Conservation (phyloP, 2,113 vertebrate species). For the Muntiacus muntjak region DNA sequence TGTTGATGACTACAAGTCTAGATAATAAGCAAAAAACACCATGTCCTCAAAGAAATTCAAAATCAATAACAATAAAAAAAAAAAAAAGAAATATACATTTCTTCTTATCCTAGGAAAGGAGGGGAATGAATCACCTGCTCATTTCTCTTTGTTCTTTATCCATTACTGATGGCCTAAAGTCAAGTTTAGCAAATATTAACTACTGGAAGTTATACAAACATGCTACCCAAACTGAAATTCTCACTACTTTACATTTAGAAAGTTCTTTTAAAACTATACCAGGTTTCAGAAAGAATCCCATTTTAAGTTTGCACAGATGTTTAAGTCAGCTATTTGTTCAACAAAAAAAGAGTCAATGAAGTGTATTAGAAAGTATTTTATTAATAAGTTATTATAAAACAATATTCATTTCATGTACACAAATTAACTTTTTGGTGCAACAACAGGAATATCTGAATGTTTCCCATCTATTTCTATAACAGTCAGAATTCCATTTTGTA, state of each 20-base stretch:
- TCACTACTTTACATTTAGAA: conserved; percentile 15
- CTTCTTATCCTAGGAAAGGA: background rate
- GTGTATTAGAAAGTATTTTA: conserved; percentile 51
- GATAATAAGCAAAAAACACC: conserved; percentile 2
- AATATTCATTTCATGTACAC: conserved; percentile 44
- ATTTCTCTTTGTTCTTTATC: conserved; percentile 50
- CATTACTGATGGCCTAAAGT: background rate
- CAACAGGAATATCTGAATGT: background rate
- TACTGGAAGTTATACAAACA: conserved; percentile 33
- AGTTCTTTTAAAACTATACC: conserved; percentile 15
- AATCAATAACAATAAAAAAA: background rate
- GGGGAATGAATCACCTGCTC: background rate
- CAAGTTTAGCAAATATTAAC: conserved; percentile 4
- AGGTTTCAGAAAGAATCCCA: conserved; percentile 44
- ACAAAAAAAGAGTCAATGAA: conserved; percentile 54
- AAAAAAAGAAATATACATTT: background rate
- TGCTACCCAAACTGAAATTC: conserved; percentile 20
- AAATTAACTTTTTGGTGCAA: conserved; percentile 28
- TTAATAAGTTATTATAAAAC: conserved; percentile 53
- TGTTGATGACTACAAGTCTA: conserved; percentile 31
- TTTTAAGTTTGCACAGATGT: conserved; percentile 76
- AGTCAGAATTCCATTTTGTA: conserved; percentile 32
- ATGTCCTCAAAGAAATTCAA: conserved; percentile 28
- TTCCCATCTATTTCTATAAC: background rate
- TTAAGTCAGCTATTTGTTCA: conserved; percentile 69